A percentile compares a stretch with the other conserved stretches of the same genome.
Evolutionary conservation across 1,140 invertebrate species (phyloP).

Genomic region (Whitmania pigra): DNA sequence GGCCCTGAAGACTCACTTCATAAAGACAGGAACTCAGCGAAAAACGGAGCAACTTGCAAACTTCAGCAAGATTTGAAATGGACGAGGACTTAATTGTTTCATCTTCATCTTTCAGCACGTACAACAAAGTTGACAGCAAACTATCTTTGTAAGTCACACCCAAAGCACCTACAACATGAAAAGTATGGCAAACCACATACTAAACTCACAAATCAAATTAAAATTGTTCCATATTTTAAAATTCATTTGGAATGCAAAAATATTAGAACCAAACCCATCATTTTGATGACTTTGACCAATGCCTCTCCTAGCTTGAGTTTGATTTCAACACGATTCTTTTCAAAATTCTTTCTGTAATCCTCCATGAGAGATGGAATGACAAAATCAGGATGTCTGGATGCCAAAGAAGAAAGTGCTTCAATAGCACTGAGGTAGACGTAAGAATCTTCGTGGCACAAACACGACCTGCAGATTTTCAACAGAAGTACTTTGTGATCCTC

Average conservation of each 20-base stretch:
- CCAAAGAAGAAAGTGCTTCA: not conserved
- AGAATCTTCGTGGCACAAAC: not conserved
- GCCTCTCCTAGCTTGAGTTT: conserved; percentile 7
- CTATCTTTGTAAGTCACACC: conserved; percentile 1
- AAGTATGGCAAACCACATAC: not conserved
- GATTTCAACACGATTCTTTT: conserved; percentile 5
- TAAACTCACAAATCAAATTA: not conserved
- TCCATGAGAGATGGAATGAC: not conserved
- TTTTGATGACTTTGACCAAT: not conserved
- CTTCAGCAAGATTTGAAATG: not conserved
- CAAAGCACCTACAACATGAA: not conserved
- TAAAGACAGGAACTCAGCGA: not conserved
- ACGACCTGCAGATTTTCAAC: conserved; percentile 2
- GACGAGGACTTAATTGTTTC: not conserved
- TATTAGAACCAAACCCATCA: not conserved
- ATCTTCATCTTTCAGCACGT: not conserved
- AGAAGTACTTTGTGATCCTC: not conserved
- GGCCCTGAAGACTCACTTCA: not conserved
- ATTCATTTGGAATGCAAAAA: not conserved
- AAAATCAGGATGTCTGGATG: not conserved
- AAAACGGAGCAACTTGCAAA: conserved; percentile 5
- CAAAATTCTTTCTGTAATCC: conserved; percentile 3
- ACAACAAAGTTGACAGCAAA: not conserved
- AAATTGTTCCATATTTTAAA: not conserved
- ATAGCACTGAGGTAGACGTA: conserved; percentile 1